These are phyloP conservation scores for Himalopsyche anomala DNA, from an alignment of 2,888 invertebrate species.

Conservation along the genomic window DNA sequence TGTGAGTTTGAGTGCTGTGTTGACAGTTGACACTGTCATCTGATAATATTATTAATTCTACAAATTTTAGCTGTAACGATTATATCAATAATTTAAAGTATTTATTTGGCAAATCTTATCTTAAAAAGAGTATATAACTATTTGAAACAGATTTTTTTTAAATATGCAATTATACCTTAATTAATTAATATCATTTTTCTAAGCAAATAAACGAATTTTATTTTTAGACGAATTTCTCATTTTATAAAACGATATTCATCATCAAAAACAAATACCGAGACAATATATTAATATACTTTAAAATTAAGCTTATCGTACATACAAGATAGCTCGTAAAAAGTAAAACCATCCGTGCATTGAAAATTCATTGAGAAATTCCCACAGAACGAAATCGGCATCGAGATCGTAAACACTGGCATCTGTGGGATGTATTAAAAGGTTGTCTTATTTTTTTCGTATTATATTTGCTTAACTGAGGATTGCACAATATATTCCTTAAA, in stretches of 20 bases:
- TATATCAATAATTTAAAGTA: too few relatives aligned
- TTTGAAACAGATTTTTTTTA: too few relatives aligned
- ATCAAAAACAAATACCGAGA: neutral
- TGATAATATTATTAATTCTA: too few relatives aligned
- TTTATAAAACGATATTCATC: neutral
- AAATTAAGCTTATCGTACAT: neutral
- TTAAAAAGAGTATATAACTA: too few relatives aligned
- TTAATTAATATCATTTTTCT: too few relatives aligned
- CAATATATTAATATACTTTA: neutral
- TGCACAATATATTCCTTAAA: constrained; percentile 48
- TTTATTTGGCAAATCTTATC: too few relatives aligned
- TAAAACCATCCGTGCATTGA: constrained; percentile 54
- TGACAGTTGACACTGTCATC: too few relatives aligned
- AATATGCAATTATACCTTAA: too few relatives aligned
- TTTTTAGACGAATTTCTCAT: too few relatives aligned
- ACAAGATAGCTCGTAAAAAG: neutral
- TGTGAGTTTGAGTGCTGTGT: too few relatives aligned
- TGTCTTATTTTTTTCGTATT: constrained; percentile 18
- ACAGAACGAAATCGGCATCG: constrained; percentile 6
- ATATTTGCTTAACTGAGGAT: constrained; percentile 18
- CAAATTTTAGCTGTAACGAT: too few relatives aligned
- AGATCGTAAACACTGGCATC: constrained; percentile 44
- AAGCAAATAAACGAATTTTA: too few relatives aligned
- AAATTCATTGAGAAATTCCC: constrained; percentile 42
- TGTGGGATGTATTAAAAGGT: constrained; percentile 49